phyloP scores from a whole-genome alignment of 2,888 invertebrate genomes.

The Lithophane ornitopus region DNA sequence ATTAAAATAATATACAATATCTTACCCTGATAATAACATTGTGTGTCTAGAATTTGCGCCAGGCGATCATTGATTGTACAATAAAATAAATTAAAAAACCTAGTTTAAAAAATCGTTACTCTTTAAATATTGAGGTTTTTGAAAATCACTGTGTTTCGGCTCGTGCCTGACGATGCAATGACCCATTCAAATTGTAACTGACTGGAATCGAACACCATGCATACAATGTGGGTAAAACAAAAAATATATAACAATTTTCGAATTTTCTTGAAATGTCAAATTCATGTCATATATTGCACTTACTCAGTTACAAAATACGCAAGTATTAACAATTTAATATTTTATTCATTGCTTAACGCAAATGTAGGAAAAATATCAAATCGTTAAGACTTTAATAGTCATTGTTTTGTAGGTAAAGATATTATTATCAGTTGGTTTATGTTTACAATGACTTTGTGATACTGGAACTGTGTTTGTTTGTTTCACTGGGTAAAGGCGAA shows the following conservation, averaged over 20 bases:
- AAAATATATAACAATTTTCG: constrained; percentile 6
- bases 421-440: constrained; percentile 19
- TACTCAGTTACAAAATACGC: background rate
- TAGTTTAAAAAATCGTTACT: constrained; percentile 70
- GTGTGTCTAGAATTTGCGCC: constrained; percentile 69
- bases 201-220: constrained; percentile 27
- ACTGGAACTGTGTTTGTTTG: background rate
- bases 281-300: constrained; percentile 17
- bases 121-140: constrained; percentile 63
- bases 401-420: constrained; percentile 12
- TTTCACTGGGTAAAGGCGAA: background rate
- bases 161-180: constrained; percentile 83
- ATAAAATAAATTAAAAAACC: constrained; percentile 52
- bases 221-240: constrained; percentile 69
- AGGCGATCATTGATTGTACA: constrained; percentile 73
- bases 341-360: background rate
- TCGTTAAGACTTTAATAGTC: constrained; percentile 2
- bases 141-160: constrained; percentile 75
- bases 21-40: constrained; percentile 86
- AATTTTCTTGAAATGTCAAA: constrained; percentile 27
- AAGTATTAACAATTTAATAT: background rate
- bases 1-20: background rate
- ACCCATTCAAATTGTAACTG: constrained; percentile 70
- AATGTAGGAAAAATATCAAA: constrained; percentile 1
- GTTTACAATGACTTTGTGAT: constrained; percentile 18